These are phyloP conservation scores for Chrysaora quinquecirrha DNA, from an alignment of 30 jellyfish, hydroid and myxozoan species.

Conservation along the genomic window DNA sequence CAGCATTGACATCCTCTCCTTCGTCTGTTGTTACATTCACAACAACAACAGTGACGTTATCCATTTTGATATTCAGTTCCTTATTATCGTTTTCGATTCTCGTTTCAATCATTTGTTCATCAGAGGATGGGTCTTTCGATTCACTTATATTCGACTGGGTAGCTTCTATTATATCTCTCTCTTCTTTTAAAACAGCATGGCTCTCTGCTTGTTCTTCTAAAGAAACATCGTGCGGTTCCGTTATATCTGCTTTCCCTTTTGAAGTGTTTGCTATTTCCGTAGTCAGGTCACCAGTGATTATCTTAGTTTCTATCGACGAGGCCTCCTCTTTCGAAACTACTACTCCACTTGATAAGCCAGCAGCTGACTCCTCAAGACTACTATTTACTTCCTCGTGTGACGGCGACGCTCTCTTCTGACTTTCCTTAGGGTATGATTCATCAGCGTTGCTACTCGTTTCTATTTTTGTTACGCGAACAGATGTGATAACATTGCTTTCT, in stretches of 20 bases:
- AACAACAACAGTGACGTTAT: slow-evolving; percentile 50
- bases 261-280: too few relatives aligned
- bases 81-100: neutral
- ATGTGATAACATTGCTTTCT: slow-evolving; percentile 53
- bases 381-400: neutral
- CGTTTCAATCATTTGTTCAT: neutral
- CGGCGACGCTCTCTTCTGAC: neutral
- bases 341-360: neutral
- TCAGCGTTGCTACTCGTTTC: slow-evolving; percentile 12
- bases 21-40: slow-evolving; percentile 72
- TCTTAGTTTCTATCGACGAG: neutral
- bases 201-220: neutral
- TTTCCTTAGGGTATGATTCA: neutral
- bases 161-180: too few relatives aligned
- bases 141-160: too few relatives aligned
- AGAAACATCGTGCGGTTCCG: neutral
- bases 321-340: neutral
- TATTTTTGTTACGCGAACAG: slow-evolving; percentile 40
- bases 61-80: slow-evolving; percentile 19
- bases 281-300: neutral
- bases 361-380: neutral
- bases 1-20: slow-evolving; percentile 76
- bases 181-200: neutral
- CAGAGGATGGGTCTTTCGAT: neutral
- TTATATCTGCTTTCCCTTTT: neutral